Evolutionary conservation across 2,888 invertebrate species (phyloP).

Genomic region (Norana najaformis): DNA sequence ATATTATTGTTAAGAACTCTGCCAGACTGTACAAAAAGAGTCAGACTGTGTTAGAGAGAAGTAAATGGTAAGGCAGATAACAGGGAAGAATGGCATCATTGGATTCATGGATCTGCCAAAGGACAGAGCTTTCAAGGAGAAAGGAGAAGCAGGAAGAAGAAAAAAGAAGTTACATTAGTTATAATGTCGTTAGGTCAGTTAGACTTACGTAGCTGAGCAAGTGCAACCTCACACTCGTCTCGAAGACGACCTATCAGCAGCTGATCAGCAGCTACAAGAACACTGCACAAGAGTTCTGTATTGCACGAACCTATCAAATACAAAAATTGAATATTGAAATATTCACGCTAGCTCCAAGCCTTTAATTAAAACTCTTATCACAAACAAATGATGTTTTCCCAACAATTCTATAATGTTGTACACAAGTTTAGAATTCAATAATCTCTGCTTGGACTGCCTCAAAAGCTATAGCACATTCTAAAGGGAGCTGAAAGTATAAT

Average conservation of each 20-base stretch:
- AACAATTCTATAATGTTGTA: too few species aligned
- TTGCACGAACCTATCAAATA: constrained; percentile 67
- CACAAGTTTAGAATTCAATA: too few species aligned
- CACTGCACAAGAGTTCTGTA: constrained; percentile 74
- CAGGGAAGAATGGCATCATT: neutral
- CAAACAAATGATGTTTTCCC: neutral
- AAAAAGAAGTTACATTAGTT: too few species aligned
- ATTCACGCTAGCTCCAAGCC: neutral
- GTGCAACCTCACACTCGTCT: constrained; percentile 73
- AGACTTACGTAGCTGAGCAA: constrained; percentile 67
- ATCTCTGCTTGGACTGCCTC: too few species aligned
- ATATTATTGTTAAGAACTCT: too few species aligned
- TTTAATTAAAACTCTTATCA: neutral
- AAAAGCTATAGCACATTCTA: too few species aligned
- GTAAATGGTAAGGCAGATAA: neutral
- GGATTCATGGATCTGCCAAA: neutral
- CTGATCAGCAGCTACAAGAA: constrained; percentile 80
- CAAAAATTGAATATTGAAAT: neutral
- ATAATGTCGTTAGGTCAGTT: too few species aligned
- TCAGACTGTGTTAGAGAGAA: too few species aligned
- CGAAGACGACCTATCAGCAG: constrained; percentile 74
- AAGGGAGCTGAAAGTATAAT: too few species aligned
- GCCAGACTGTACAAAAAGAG: too few species aligned
- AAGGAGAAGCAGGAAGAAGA: neutral
- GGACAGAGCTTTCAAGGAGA: neutral